phyloP scores from a whole-genome alignment of 2,888 invertebrate species.

The Pseudolycoriella hygida region DNA sequence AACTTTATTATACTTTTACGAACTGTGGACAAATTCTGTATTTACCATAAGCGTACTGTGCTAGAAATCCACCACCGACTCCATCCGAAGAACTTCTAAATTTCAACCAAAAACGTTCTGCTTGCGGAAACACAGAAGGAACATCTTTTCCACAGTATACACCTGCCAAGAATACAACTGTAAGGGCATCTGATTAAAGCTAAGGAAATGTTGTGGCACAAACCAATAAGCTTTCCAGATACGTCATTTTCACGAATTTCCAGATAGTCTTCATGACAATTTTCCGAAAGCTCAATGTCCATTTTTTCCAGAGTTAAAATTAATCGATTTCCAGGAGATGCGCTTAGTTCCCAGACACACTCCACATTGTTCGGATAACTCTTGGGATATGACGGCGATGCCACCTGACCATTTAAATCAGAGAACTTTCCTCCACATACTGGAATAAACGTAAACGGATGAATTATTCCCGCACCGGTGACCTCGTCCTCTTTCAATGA shows the following conservation, averaged over 20 bases:
- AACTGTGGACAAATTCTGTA: neutral
- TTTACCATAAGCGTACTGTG: conserved; percentile 47
- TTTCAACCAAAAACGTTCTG: conserved; percentile 48
- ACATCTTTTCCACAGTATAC: conserved; percentile 51
- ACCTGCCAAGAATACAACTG: conserved; percentile 14
- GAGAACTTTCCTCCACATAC: conserved; percentile 52
- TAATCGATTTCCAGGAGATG: conserved; percentile 51
- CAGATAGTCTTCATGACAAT: conserved; percentile 70
- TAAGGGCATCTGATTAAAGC: neutral
- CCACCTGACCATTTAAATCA: conserved; percentile 41
- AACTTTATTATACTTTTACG: neutral
- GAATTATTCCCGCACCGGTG: neutral
- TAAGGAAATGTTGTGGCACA: neutral
- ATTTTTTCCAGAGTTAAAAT: conserved; percentile 48
- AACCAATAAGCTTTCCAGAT: conserved; percentile 42
- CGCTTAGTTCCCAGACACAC: conserved; percentile 56
- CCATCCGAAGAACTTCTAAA: conserved; percentile 48
- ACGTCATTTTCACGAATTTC: conserved; percentile 56
- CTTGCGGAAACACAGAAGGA: conserved; percentile 41
- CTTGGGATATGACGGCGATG: conserved; percentile 52
- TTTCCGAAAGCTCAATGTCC: conserved; percentile 47
- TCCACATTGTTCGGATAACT: conserved; percentile 48
- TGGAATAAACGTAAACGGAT: too few relatives aligned
- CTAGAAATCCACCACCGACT: conserved; percentile 53
- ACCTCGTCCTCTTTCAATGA: too few relatives aligned